phyloP scores from a whole-genome alignment of 2,113 vertebrate genomes.

The Oreocharis arfaki region DNA sequence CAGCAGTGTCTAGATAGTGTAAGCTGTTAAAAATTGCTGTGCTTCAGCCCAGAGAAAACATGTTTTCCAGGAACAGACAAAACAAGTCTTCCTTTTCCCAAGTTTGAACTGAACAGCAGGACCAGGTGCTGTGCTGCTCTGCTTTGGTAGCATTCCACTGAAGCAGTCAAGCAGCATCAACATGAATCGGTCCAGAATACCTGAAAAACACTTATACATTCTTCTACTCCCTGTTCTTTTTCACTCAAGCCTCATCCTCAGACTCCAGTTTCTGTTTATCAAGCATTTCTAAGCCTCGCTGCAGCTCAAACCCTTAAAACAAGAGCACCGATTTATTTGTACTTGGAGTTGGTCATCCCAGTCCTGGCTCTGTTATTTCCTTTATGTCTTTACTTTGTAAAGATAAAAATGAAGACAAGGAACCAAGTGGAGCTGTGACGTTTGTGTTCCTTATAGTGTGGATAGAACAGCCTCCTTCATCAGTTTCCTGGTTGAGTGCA shows the following conservation, averaged over 20 bases:
- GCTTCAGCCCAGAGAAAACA: neutral
- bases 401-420: neutral
- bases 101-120: neutral
- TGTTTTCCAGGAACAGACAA: neutral
- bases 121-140: neutral
- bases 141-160: neutral
- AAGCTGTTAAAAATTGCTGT: slow-evolving; percentile 1
- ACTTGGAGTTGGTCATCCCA: neutral
- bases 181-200: neutral
- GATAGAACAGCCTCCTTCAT: neutral
- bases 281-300: neutral
- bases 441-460: neutral
- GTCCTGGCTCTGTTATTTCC: neutral
- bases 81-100: neutral
- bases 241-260: neutral
- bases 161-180: neutral
- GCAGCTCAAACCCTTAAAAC: neutral
- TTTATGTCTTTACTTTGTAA: neutral
- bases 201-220: neutral
- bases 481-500: neutral
- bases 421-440: neutral
- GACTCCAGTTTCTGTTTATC: neutral
- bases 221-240: neutral
- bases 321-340: neutral
- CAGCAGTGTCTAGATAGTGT: neutral